Percentiles rank a stretch among this genome's conserved stretches.
phyloP scores from a whole-genome alignment of 1,140 invertebrate species.

The Lasioglossum albipes region DNA sequence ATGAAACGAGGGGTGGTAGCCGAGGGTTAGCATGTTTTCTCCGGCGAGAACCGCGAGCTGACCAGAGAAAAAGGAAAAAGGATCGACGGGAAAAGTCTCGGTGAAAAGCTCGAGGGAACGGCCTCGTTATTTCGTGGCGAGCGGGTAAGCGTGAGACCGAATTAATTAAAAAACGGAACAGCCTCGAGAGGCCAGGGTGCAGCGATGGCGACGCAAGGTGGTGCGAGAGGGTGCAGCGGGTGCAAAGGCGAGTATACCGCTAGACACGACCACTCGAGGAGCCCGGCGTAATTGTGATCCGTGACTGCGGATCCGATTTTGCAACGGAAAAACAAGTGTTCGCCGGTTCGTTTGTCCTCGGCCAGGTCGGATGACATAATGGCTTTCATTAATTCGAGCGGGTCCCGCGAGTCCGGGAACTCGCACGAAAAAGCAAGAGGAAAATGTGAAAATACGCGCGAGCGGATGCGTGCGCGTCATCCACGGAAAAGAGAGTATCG shows the following conservation, averaged over 20 bases:
- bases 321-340: slow-evolving; percentile 12
- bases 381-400: slow-evolving; percentile 30
- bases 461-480: neutral
- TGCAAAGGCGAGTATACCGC: no score
- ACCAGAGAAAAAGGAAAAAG: neutral
- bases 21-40: no score
- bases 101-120: slow-evolving; percentile 26
- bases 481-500: slow-evolving; percentile 26
- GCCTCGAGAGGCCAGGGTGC: slow-evolving; percentile 8
- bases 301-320: slow-evolving; percentile 40
- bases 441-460: no score
- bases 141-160: slow-evolving; percentile 44
- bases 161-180: slow-evolving; percentile 45
- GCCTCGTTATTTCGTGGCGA: slow-evolving; percentile 42
- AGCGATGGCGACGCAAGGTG: no score
- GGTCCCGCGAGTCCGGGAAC: neutral
- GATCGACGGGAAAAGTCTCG: slow-evolving; percentile 10
- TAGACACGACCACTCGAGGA: neutral
- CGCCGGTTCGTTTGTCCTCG: neutral
- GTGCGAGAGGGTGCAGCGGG: no score
- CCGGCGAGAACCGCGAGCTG: neutral
- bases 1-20: no score
- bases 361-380: neutral
- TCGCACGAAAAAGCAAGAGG: no score
- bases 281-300: slow-evolving; percentile 42